Evolutionary conservation across 2,888 invertebrate species (phyloP), one percentile per base, ranked within the genome.

Genomic region (Tipula unca): DNA sequence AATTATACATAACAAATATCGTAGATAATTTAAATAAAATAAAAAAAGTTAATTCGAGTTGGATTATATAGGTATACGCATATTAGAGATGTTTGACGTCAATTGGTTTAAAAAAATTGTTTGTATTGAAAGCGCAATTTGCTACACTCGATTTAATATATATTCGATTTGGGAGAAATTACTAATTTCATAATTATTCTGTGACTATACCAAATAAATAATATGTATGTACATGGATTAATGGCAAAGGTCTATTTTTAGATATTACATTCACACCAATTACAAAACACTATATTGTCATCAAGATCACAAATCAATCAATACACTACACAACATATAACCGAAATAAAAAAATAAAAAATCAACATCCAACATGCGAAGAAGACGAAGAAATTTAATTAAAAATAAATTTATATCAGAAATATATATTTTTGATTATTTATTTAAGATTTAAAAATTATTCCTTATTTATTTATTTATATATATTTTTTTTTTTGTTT

Each of bases 291-390:
- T 20, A 8, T 69, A 32, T 83, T 83, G 83, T 83, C 83, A 83
- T 83, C 83, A 83, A 83, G 83, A 83, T 83, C 83, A 83, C 83
- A 83, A 83, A 83, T 83, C 83, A 83, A 83, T 83, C 83, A 83
- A 32, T 83, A 69, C 69, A 69, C 8, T 8, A 25, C 48, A 69
- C 25, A 69, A 69, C 25, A 1, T 25, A 17, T 17, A 17, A 54
- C 5, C 48, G 48, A n/a, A 5, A 39, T 10, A 35, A 35, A 35
- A 39, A 39, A 39, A 5, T 39, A 39, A 39, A n/a, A n/a, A 5
- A 39, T 39, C 39, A 10, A n/a, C n/a, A n/a, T n/a, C n/a, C 48
- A 17, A 4, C 0, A 17, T 48, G 48, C 14, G 48, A 69, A 69
- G 69, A 69, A 69, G 69, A 10, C 69, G 69, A 25, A 20, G 69